Evolutionary conservation across 1,140 invertebrate genomes (phyloP), one percentile per base, ranked within the genome.

Genomic region (Saxidomus purpurata): DNA sequence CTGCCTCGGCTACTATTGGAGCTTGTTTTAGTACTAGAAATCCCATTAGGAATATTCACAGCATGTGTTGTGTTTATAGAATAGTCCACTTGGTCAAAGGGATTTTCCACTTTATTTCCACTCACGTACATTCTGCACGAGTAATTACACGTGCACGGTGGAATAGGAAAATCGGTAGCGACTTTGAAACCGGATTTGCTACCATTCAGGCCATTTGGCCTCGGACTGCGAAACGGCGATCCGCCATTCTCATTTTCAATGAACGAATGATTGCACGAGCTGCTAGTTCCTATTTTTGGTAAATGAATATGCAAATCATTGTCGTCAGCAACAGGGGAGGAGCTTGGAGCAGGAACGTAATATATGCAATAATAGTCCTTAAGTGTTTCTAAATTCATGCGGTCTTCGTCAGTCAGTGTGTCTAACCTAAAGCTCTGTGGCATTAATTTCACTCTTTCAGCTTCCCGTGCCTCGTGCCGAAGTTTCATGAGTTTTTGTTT

Each of bases 311-410:
- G 55, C 19, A 79, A 25, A 36, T 80, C 74, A 31, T 71, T 55
- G 22, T 88, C 76, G 28, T 86, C 47, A 22, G 89, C 90, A 15
- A 81, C 71, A 31, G 87, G 80, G 17, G 79, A 79, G 1, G 91
- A 84, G 13, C 91, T 88, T 34, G 90, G 88, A 0, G 88, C 77
- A 3, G 93, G 92, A 17, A 93, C 61, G 81, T 93, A 94, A 89
- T 92, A 94, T 19, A 94, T 90, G 79, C 92, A 93, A 77, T 93
- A 93, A 81, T 91, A 93, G 36, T 93, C 90, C 38, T 90, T 92
- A 28, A 94, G 83, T 71, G 91, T 92, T 47, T 93, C 93, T 59
- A 91, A 55, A 85, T 92, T 91, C 80, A 93, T 89, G 34, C 82
- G 81, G 63, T 93, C 93, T 9, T 89, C 83, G 49, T 92, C 90